Evolutionary conservation across 1,140 invertebrate species (phyloP).

Genomic region (Cyrtorhinus lividipennis): DNA sequence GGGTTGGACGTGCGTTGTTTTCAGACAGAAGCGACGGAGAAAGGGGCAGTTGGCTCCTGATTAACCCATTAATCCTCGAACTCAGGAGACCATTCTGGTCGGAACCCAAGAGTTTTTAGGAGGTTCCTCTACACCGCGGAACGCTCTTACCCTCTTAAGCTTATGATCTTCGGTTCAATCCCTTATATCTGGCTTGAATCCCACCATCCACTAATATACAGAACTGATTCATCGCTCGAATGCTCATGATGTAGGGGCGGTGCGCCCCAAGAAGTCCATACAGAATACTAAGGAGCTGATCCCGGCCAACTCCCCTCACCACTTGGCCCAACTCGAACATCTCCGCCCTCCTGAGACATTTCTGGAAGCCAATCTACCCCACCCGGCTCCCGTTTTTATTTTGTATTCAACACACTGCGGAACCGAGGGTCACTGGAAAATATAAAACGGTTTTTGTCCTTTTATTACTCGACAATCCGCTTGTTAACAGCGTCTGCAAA

Average conservation of each 20-base stretch:
- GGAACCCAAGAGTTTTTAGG: not conserved
- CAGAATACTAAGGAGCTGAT: constrained; percentile 1
- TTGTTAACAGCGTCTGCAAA: constrained; percentile 1
- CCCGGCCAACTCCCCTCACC: not conserved
- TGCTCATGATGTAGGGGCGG: constrained; percentile 6
- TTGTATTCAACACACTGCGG: constrained; percentile 6
- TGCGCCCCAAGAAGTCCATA: not conserved
- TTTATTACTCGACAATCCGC: constrained; percentile 5
- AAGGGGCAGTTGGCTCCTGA: constrained; percentile 3
- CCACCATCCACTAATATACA: constrained; percentile 6
- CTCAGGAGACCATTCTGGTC: not conserved
- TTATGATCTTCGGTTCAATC: constrained; percentile 6
- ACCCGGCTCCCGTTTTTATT: not conserved
- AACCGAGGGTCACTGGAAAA: not conserved
- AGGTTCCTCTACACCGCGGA: not conserved
- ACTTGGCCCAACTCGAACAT: not conserved
- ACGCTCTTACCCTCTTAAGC: not conserved
- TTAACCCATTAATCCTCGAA: constrained; percentile 2
- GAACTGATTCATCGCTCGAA: constrained; percentile 8
- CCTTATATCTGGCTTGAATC: not conserved
- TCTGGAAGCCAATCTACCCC: not conserved
- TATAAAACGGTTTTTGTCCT: constrained; percentile 2
- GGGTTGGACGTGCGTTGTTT: constrained; percentile 1
- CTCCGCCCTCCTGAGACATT: constrained; percentile 6
- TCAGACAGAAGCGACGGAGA: not conserved